Base-by-base conservation (phyloP, 1,140 invertebrate genomes). In the Lysiphlebus fabarum region DNA sequence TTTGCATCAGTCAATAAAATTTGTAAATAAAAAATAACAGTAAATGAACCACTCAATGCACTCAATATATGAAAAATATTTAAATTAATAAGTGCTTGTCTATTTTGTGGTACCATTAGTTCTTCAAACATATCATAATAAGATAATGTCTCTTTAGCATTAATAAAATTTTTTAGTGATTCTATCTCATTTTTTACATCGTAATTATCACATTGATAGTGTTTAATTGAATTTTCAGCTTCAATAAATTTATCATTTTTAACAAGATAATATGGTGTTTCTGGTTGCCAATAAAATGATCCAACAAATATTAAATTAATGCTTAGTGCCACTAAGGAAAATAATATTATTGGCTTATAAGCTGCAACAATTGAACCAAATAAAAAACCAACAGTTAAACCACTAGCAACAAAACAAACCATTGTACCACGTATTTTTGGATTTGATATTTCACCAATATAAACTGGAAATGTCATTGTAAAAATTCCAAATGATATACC, bases 21-120 rank as follows among this genome's bases (percentile, higher is more conserved):
- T 53, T 88, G 84, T 3, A 86, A 82, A 68, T 90, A 90, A 34
- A 87, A 85, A 64, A 87, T 85, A 33, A 91, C 80, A 2, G 85
- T 87, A 45, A 87, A 88, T 6, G 89, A 85, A 1, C 90, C 87
- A 56, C 83, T 86, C 48, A 90, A 78, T 67, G 90, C 87, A 65
- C 90, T 87, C 8, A 89, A 85, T 6, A 86, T 76, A 66, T 87
- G 85, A 53, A 91, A 77, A 6, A 83, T 77, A 12, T 85, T 64
- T 12, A 85, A 77, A 33, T 90, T 83, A 9, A 85, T 67, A 3
- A 90, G 70, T 6, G 85, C 86, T 62, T 82, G 85, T 53, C 83
- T 80, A 68, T 87, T 85, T 4, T 79, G 81, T n/a, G 76, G 71
- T 0, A 80, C 74, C 1, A 65, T 76, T 7, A 86, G 74, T 7